These are phyloP conservation scores for Leucoraja ocellata DNA, from an alignment of 2,797 vertebrate species.

Conservation along the genomic window DNA sequence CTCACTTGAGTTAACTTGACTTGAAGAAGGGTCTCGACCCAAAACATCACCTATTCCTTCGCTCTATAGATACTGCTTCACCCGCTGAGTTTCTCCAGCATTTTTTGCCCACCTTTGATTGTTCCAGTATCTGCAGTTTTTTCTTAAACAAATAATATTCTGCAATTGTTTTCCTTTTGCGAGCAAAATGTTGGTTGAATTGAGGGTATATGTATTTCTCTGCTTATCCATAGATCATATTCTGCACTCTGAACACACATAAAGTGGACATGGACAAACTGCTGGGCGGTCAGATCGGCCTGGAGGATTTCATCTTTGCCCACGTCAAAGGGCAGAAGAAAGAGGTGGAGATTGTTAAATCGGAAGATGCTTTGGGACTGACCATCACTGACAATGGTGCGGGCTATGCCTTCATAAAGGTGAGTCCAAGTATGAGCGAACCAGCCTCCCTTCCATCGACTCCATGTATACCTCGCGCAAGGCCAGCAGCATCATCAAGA, in stretches of 20 bases:
- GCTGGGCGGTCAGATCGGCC: slow-evolving; percentile 87
- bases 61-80: no score
- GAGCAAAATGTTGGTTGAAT: background rate
- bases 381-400: slow-evolving; percentile 95
- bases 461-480: no score
- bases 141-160: background rate
- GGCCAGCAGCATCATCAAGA: no score
- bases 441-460: no score
- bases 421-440: slow-evolving; percentile 20
- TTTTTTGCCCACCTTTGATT: no score
- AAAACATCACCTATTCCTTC: no score
- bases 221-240: slow-evolving; percentile 73
- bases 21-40: no score
- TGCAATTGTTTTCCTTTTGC: background rate
- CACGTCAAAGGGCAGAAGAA: slow-evolving; percentile 83
- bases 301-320: slow-evolving; percentile 94
- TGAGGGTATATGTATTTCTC: background rate
- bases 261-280: slow-evolving; percentile 94
- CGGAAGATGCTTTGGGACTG: slow-evolving; percentile 80
- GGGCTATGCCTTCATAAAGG: slow-evolving; percentile 70
- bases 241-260: slow-evolving; percentile 92
- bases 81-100: no score
- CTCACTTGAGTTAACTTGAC: no score
- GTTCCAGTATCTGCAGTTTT: no score
- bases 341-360: slow-evolving; percentile 83